These are phyloP conservation scores for Drosophila paulistorum DNA, from an alignment of 1,140 invertebrate species.

Conservation along the genomic window DNA sequence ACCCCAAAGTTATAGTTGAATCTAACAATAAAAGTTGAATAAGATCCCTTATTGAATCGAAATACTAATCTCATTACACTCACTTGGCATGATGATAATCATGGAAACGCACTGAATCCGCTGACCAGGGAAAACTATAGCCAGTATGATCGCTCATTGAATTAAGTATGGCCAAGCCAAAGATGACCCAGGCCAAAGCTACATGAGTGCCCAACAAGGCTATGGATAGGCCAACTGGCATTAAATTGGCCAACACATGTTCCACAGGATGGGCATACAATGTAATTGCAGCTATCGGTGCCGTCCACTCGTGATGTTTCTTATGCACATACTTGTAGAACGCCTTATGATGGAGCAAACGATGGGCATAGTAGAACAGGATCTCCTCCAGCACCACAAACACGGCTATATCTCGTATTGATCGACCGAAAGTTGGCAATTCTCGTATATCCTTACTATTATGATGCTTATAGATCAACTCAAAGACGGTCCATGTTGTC, in stretches of 20 bases:
- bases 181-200: conserved; percentile 91
- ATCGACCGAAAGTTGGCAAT: conserved; percentile 91
- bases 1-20: conserved; percentile 94
- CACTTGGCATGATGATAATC: conserved; percentile 95
- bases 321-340: conserved; percentile 94
- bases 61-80: conserved; percentile 16
- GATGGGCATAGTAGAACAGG: conserved; percentile 94
- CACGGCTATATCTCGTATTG: conserved; percentile 88
- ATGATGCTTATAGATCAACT: conserved; percentile 84
- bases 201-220: conserved; percentile 91
- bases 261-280: conserved; percentile 94
- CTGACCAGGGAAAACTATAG: conserved; percentile 93
- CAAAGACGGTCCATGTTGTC: conserved; percentile 85
- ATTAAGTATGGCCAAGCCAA: conserved; percentile 89
- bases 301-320: conserved; percentile 92
- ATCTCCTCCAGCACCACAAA: conserved; percentile 91
- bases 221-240: conserved; percentile 91
- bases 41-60: background rate
- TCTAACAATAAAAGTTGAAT: conserved; percentile 79
- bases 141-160: conserved; percentile 94
- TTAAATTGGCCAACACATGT: conserved; percentile 91
- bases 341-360: conserved; percentile 88
- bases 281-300: conserved; percentile 90
- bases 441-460: conserved; percentile 84
- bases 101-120: conserved; percentile 91